Evolutionary conservation across 2,888 invertebrate species (phyloP), one percentile per base, ranked within the genome.

Genomic region (Dichetophora obliterata): DNA sequence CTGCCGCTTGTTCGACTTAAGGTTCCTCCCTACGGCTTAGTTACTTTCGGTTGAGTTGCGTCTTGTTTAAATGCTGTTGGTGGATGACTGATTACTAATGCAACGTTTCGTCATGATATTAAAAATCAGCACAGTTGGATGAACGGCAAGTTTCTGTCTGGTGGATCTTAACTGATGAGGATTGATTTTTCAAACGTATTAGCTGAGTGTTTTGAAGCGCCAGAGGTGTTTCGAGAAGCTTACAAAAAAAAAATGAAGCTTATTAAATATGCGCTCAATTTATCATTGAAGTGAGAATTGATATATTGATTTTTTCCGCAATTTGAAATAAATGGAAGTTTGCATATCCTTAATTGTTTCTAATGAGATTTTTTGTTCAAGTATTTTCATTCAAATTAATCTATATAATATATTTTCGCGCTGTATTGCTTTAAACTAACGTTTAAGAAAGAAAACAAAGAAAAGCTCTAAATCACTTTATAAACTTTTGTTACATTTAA

Each of bases 231-330:
- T 11, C 14, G 37, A 37, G 8, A 37, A 3, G 11, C 11, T 3
- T 31, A 31, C 5, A 31, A 31, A 31, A 31, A 31, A 43, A 43
- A 24, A 31, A 16, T 27, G 11, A 11, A 63, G 63, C 63, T 63
- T 34, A 63, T 63, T 63, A 31, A 31, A 31, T 34, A 34, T 5
- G 34, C 34, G 63, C 31, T n/a, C 31, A 63, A 63, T 63, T 63
- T 34, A 63, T 63, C 63, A 63, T 34, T 63, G 14, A 5, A 63
- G 16, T 63, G 27, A 34, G 34, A 8, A 31, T n/a, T 34, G 31
- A 63, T 34, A 63, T 63, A 63, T 63, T 63, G 63, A 63, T 63
- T 63, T 34, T 63, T n/a, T n/a, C n/a, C n/a, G n/a, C n/a, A n/a
- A n/a, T n/a, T n/a, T n/a, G n/a, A 31, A 6, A 43, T 11, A 3